Evolutionary conservation across 2,797 vertebrate species (phyloP), one percentile per base, ranked within the genome.

Genomic region (Pterois miles): DNA sequence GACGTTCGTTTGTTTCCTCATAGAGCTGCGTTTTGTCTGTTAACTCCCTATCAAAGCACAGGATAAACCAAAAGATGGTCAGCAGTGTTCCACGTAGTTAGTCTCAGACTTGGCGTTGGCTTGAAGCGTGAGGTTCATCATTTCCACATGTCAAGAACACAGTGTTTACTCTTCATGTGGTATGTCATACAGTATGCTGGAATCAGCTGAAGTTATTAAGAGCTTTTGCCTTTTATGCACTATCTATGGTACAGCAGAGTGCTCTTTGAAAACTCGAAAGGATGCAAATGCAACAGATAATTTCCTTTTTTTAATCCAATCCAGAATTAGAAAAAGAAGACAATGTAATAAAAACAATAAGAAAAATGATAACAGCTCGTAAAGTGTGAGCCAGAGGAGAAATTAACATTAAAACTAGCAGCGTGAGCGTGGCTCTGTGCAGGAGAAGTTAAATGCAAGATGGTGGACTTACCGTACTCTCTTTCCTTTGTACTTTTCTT

Each of bases 401-500:
- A 80, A 82, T 74, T 53, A 64, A 43, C n/a, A 68, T 23, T 23
- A 9, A 83, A 84, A 66, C 29, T 31, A 74, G 54, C 57, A 64
- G 23, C 11, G 4, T 68, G 22, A 57, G 52, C 29, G 52, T 20
- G 52, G 59, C 59, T 75, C 52, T 50, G 10, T 65, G 34, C 65
- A 60, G 64, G 50, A 65, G 70, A 65, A 69, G 36, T 48, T 76
- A n/a, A 72, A 78, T 74, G 76, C 80, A 76, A 63, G 74, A 78
- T 62, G 78, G 82, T 40, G 12, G 78, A 79, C 85, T 81, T 79
- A 48, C 64, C 46, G 14, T 84, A 62, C 84, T 81, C 86, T 53
- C 69, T 86, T 90, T 92, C 68, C 66, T 69, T 85, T 90, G 68
- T 89, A 71, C 83, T 79, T 80, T 87, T 78, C 67, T 74, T 78